Conservation (phyloP, 1,140 invertebrate genomes). For the Halesus radiatus region DNA sequence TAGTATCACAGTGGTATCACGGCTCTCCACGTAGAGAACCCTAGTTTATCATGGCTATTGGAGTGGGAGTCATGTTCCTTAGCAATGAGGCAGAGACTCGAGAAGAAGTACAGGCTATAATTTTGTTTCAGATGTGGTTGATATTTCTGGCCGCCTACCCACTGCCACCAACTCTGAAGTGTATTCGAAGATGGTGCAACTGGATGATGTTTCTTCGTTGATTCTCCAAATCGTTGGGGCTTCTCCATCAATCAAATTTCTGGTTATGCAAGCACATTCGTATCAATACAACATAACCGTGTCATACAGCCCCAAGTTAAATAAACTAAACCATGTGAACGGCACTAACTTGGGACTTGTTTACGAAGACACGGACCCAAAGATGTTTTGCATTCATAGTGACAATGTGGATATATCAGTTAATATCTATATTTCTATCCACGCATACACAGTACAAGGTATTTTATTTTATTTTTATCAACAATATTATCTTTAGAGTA, state of each 20-base stretch:
- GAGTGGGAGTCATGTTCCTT: no score
- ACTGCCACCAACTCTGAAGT: conserved; percentile 61
- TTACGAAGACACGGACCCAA: conserved; percentile 58
- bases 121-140: no score
- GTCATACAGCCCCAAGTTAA: conserved; percentile 66
- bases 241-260: conserved; percentile 69
- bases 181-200: conserved; percentile 59
- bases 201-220: conserved; percentile 60
- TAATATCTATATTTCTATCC: conserved; percentile 68
- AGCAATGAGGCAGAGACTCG: no score
- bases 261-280: conserved; percentile 78
- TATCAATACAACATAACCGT: conserved; percentile 74
- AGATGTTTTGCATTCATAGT: conserved; percentile 61
- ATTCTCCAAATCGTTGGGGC: conserved; percentile 69
- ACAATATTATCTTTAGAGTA: no score
- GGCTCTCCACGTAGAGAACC: no score
- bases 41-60: no score
- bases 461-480: conserved; percentile 56
- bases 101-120: no score
- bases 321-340: conserved; percentile 61
- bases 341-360: conserved; percentile 78
- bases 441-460: conserved; percentile 72
- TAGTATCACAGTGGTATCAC: no score
- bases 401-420: conserved; percentile 65
- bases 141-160: neutral